Evolutionary conservation across 2,113 vertebrate genomes (phyloP).

Genomic region (Hystrix cristata): DNA sequence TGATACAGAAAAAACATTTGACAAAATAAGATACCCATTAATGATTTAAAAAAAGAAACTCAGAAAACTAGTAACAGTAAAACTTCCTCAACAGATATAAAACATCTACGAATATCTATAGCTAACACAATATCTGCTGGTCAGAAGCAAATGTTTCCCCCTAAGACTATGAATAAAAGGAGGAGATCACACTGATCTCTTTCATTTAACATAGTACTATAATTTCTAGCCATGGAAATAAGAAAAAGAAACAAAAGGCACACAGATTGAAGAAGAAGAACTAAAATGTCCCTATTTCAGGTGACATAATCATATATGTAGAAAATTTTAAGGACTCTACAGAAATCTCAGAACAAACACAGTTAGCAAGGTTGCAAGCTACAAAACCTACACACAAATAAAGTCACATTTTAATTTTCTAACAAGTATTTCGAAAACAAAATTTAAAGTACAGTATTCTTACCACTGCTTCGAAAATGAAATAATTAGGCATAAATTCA

Average conservation of each 20-base stretch:
- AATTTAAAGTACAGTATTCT: not conserved
- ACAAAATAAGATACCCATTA: slow-evolving; percentile 3
- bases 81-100: not conserved
- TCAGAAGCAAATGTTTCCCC: not conserved
- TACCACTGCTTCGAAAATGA: slow-evolving; percentile 2
- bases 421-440: not conserved
- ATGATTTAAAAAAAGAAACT: not conserved
- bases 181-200: not conserved
- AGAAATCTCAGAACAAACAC: not conserved
- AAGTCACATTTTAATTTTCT: slow-evolving; percentile 40
- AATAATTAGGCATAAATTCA: not conserved
- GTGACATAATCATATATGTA: not conserved
- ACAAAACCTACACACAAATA: slow-evolving; percentile 1
- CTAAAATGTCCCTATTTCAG: not conserved
- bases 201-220: not conserved
- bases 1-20: not conserved
- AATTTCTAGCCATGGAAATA: not conserved
- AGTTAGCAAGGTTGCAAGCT: not conserved
- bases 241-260: not conserved
- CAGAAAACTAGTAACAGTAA: not conserved
- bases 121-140: not conserved
- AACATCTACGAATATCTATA: not conserved
- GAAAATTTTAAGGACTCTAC: not conserved
- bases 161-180: not conserved
- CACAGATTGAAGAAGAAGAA: not conserved